Evolutionary conservation across 2,888 invertebrate species (phyloP).

Genomic region (Carterocephalus palaemon): DNA sequence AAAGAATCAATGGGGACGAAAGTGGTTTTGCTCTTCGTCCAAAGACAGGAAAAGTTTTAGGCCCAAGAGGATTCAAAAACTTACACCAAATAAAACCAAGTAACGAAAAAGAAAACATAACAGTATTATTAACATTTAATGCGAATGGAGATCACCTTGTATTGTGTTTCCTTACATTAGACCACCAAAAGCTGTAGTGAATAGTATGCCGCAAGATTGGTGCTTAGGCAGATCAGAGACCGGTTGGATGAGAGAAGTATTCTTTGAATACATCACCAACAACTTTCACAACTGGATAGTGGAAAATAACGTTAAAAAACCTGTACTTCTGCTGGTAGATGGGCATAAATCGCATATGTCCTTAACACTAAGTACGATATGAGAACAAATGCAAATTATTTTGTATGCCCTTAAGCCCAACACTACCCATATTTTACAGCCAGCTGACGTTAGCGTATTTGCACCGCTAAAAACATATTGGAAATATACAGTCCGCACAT

Average conservation of each 20-base stretch:
- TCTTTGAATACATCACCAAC: slow-evolving; percentile 38
- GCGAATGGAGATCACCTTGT: slow-evolving; percentile 25
- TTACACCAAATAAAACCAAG: slow-evolving; percentile 32
- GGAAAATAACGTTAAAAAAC: slow-evolving; percentile 31
- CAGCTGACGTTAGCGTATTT: slow-evolving; percentile 37
- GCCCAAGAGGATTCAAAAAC: slow-evolving; percentile 37
- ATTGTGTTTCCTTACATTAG: slow-evolving; percentile 27
- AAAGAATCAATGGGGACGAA: slow-evolving; percentile 38
- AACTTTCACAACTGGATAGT: slow-evolving; percentile 34
- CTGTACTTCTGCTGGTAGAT: slow-evolving; percentile 35
- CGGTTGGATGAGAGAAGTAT: slow-evolving; percentile 36
- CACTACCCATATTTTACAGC: slow-evolving; percentile 37
- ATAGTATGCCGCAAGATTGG: slow-evolving; percentile 35
- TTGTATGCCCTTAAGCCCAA: slow-evolving; percentile 37
- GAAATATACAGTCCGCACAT: slow-evolving; percentile 27
- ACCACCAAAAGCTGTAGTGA: slow-evolving; percentile 22
- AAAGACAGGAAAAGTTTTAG: slow-evolving; percentile 38
- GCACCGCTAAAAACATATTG: slow-evolving; percentile 31
- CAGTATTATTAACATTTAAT: slow-evolving; percentile 32
- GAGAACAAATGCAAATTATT: slow-evolving; percentile 31
- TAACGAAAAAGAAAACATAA: slow-evolving; percentile 35
- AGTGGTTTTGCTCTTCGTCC: slow-evolving; percentile 36
- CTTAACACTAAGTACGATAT: slow-evolving; percentile 28
- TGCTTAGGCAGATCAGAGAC: slow-evolving; percentile 31
- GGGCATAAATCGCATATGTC: slow-evolving; percentile 38